Evolutionary conservation across 2,797 vertebrate genomes (phyloP).

Genomic region (Phalanger gymnotis): DNA sequence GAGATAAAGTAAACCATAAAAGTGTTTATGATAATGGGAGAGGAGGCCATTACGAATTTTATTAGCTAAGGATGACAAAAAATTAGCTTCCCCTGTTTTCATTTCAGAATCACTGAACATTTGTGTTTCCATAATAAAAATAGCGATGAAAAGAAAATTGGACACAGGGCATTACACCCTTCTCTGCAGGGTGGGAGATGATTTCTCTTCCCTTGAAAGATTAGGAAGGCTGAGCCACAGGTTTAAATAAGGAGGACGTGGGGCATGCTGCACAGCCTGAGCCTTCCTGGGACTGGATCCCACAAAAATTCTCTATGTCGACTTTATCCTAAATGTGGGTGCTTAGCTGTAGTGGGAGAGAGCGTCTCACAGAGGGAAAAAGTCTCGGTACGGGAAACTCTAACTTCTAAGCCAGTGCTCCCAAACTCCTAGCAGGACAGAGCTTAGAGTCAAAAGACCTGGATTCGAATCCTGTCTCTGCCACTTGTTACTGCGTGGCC

Average conservation of each 20-base stretch:
- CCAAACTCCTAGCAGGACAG: neutral
- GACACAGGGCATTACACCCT: conserved; percentile 84
- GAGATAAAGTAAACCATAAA: conserved; percentile 80
- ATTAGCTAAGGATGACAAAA: conserved; percentile 83
- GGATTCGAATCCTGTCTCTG: neutral
- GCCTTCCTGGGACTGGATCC: neutral
- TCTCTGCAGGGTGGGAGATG: conserved; percentile 74
- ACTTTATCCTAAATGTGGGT: neutral
- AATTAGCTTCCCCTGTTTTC: conserved; percentile 84
- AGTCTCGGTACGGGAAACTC: neutral
- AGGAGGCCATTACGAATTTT: conserved; percentile 84
- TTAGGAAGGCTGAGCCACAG: neutral
- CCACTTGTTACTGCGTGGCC: neutral
- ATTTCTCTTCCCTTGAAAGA: conserved; percentile 56
- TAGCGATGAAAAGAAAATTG: conserved; percentile 84
- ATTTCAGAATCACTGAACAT: conserved; percentile 81
- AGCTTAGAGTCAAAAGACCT: neutral
- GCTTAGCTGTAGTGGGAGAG: neutral
- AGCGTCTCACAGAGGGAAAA: neutral
- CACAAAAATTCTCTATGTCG: accelerated
- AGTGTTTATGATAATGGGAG: conserved; percentile 83
- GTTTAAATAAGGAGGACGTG: conserved; percentile 33
- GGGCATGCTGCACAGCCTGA: neutral
- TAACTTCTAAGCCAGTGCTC: neutral
- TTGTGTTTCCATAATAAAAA: conserved; percentile 86